Evolutionary conservation across 1,140 invertebrate species (phyloP).

Genomic region (Magallana ariakensis): DNA sequence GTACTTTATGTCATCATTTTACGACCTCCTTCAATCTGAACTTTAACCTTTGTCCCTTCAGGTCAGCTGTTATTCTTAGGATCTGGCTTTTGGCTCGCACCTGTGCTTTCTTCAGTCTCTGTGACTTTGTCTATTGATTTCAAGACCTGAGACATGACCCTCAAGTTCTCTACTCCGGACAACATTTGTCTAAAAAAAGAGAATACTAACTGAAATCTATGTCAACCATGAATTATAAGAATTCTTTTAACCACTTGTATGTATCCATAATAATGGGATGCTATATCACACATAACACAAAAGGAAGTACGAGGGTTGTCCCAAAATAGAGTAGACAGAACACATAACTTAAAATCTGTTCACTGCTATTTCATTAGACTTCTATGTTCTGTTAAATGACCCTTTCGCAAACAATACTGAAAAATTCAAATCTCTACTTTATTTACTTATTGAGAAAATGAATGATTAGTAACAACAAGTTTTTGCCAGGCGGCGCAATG

Average conservation of each 20-base stretch:
- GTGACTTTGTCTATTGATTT: conserved; percentile 69
- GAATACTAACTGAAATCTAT: no score
- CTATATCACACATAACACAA: background rate
- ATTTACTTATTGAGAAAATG: no score
- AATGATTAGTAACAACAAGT: no score
- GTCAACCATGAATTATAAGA: no score
- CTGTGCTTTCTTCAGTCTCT: conserved; percentile 39
- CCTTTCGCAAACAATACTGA: no score
- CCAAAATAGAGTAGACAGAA: no score
- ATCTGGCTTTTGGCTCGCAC: background rate
- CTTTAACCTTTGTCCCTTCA: background rate
- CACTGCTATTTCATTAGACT: no score
- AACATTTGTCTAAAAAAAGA: conserved; percentile 66
- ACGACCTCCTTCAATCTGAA: background rate
- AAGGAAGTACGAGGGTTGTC: background rate
- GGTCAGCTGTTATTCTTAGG: conserved; percentile 22
- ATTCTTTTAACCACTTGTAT: background rate
- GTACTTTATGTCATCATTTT: background rate
- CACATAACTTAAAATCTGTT: no score
- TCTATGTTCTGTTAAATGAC: no score
- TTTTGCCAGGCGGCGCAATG: no score
- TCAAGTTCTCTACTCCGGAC: conserved; percentile 68
- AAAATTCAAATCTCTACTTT: no score
- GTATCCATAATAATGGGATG: no score
- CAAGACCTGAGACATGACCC: conserved; percentile 66